phyloP scores from a whole-genome alignment of 1,140 invertebrate species.

The Plutomurus gul region DNA sequence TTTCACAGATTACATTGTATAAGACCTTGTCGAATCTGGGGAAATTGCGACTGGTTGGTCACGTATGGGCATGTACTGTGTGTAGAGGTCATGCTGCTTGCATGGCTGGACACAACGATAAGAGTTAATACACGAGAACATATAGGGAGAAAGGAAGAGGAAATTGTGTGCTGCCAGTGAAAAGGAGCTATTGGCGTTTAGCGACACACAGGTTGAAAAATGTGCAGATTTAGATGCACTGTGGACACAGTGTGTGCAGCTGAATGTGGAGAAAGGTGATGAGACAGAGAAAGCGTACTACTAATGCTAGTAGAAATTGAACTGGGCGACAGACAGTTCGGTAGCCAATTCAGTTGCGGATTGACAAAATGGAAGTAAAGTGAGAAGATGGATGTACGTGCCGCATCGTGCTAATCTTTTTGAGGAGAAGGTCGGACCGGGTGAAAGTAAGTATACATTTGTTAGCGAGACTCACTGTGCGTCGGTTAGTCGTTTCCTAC shows the following conservation, averaged over 20 bases:
- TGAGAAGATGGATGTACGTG: neutral
- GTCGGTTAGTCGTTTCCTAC: neutral
- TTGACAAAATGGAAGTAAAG: neutral
- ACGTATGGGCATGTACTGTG: neutral
- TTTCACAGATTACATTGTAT: neutral
- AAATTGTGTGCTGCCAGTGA: too few relatives aligned
- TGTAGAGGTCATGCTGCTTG: too few relatives aligned
- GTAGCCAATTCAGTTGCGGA: neutral
- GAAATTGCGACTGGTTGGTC: neutral
- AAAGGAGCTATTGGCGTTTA: too few relatives aligned
- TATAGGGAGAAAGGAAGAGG: too few relatives aligned
- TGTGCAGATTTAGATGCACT: too few relatives aligned
- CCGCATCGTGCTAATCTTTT: neutral
- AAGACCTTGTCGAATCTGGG: neutral
- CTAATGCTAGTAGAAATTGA: too few relatives aligned
- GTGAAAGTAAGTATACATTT: constrained; percentile 6
- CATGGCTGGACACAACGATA: neutral
- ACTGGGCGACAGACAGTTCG: too few relatives aligned
- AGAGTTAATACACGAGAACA: too few relatives aligned
- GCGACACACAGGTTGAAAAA: too few relatives aligned
- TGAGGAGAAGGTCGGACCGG: neutral
- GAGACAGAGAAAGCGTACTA: too few relatives aligned
- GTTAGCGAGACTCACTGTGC: constrained; percentile 1
- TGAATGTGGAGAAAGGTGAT: too few relatives aligned
- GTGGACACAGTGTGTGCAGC: too few relatives aligned